Evolutionary conservation across 2,888 invertebrate genomes (phyloP), one percentile per base, ranked within the genome.

Genomic region (Litoditis marina): DNA sequence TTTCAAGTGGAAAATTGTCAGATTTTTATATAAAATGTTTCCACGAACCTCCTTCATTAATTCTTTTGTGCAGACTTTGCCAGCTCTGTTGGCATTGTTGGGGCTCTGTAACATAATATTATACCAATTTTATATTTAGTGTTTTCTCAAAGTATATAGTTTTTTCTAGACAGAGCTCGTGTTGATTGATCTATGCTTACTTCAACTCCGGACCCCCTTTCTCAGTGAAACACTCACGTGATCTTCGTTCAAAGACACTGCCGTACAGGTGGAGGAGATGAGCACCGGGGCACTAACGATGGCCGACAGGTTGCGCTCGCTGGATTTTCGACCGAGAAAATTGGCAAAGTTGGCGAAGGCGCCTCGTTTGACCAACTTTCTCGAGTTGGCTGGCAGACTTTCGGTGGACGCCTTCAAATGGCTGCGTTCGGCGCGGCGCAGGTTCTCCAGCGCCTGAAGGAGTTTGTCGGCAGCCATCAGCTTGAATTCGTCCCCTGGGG

Each of bases 21-120:
- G n/a, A n/a, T n/a, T n/a, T n/a, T n/a, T n/a, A n/a, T n/a, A n/a
- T n/a, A n/a, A n/a, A n/a, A n/a, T n/a, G n/a, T n/a, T n/a, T n/a
- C n/a, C n/a, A n/a, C n/a, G n/a, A 28, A 73, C 75, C 69, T 75
- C 73, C 59, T 71, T 69, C 71, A 75, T 75, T 32, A 68, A 58
- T 58, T 71, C 69, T 22, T 69, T 55, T 7, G 75, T 75, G 51
- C 60, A 49, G 49, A 63, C 61, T 56, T 71, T 71, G 39, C 54
- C 59, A 25, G 47, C 47, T 6, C 52, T 58, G n/a, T 34, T 28
- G 50, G 66, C 55, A 34, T 53, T 51, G 51, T n/a, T n/a, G n/a
- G n/a, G n/a, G n/a, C n/a, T n/a, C n/a, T n/a, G n/a, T n/a, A n/a
- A n/a, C n/a, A n/a, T n/a, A n/a, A n/a, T n/a, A n/a, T n/a, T n/a